Conservation (phyloP, 1,140 invertebrate genomes). For the Brachionus paranguensis region DNA sequence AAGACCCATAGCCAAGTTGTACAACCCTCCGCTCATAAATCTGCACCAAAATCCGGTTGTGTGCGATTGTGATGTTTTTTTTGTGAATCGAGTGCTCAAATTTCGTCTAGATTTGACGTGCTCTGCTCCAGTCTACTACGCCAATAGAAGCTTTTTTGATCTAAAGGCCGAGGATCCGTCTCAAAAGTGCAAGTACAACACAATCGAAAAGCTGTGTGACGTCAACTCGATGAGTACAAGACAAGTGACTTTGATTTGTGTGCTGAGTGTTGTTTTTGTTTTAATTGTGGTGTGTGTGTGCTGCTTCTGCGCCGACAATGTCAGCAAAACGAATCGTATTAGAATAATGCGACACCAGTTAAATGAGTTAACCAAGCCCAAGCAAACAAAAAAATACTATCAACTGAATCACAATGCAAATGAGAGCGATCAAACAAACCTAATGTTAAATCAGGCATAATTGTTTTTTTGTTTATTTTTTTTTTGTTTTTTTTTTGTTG, state of each 20-base stretch:
- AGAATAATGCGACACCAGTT: not conserved
- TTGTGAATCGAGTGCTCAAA: not conserved
- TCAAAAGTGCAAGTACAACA: not conserved
- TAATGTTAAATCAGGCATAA: not conserved
- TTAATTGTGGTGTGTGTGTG: not conserved
- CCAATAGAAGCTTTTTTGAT: not conserved
- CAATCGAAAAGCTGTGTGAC: not conserved
- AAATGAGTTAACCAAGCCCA: not conserved
- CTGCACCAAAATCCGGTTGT: conserved; percentile 14
- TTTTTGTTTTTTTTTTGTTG: not conserved
- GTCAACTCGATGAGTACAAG: not conserved
- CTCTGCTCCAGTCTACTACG: not conserved
- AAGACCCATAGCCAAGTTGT: not conserved
- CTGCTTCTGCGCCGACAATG: not conserved
- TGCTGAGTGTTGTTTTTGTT: not conserved
- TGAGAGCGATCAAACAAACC: not conserved
- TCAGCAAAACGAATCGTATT: not conserved
- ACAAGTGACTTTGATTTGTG: not conserved
- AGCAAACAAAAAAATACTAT: not conserved
- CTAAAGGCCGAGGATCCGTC: not conserved
- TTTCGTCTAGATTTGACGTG: not conserved
- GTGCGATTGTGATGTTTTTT: conserved; percentile 27
- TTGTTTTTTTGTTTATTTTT: not conserved
- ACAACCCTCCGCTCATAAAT: not conserved
- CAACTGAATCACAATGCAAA: not conserved